Conservation (phyloP, 1,140 invertebrate species). For the Sycobia sp. region DNA sequence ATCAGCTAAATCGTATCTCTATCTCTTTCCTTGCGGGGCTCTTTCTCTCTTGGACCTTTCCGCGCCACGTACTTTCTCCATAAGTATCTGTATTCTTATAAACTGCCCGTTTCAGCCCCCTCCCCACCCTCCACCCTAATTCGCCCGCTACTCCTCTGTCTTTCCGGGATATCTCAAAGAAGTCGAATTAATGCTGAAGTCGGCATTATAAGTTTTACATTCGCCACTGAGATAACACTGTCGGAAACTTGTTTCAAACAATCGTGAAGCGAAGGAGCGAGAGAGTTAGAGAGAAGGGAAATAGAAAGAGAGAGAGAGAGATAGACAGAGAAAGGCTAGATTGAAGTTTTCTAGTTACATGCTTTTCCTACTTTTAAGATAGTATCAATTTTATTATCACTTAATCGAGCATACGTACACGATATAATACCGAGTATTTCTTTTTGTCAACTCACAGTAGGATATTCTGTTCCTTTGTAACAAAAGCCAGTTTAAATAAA, state of each 20-base stretch:
- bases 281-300: no score
- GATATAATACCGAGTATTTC: no score
- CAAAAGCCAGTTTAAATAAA: no score
- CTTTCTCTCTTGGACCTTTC: background rate
- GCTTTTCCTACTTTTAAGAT: conserved; percentile 2
- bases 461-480: no score
- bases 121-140: no score
- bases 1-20: background rate
- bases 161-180: conserved; percentile 23
- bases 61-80: background rate
- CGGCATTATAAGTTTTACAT: conserved; percentile 28
- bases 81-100: no score
- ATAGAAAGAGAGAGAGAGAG: no score
- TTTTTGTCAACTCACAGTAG: no score
- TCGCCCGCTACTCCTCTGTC: no score
- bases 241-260: conserved; percentile 6
- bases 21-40: background rate
- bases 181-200: conserved; percentile 25
- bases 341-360: conserved; percentile 10
- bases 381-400: conserved; percentile 9
- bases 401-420: conserved; percentile 4
- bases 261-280: background rate
- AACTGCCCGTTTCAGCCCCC: no score
- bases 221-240: conserved; percentile 9
- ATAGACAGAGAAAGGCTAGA: no score